Conservation (phyloP, 1,140 invertebrate species). For the Tribolium castaneum region DNA sequence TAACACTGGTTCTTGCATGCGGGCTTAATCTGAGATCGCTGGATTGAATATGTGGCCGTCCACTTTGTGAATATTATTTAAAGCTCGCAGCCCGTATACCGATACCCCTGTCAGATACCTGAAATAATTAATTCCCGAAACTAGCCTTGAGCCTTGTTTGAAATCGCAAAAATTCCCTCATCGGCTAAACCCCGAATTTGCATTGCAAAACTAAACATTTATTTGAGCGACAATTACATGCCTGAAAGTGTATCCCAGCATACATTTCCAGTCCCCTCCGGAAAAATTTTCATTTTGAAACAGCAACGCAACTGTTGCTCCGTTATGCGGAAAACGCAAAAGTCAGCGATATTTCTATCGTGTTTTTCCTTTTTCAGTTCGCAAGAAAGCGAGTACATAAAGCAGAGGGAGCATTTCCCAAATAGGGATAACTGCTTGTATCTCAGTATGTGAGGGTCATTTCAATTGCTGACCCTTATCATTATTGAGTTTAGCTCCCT, state of each 20-base stretch:
- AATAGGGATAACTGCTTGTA: conserved; percentile 49
- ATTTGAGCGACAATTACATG: not conserved
- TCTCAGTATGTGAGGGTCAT: conserved; percentile 50
- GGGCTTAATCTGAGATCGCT: conserved; percentile 3
- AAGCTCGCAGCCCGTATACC: conserved; percentile 17
- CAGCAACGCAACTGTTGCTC: conserved; percentile 23
- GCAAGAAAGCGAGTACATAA: conserved; percentile 44
- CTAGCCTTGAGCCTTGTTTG: not conserved
- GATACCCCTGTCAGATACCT: not conserved
- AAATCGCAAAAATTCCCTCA: not conserved
- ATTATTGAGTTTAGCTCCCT: conserved; percentile 54
- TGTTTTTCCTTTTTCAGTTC: conserved; percentile 7
- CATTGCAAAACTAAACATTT: not conserved
- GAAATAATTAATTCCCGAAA: not conserved
- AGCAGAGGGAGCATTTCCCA: conserved; percentile 39
- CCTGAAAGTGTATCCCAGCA: not conserved
- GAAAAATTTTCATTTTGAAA: conserved; percentile 17
- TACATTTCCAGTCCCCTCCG: not conserved
- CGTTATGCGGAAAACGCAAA: conserved; percentile 11
- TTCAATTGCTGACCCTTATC: conserved; percentile 57
- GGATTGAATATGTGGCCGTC: conserved; percentile 12
- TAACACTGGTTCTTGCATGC: not conserved
- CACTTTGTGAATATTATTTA: conserved; percentile 23
- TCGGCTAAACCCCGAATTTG: not conserved
- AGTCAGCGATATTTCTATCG: conserved; percentile 39